Conservation (phyloP, 2,797 vertebrate genomes). For the Tragopan temminckii region DNA sequence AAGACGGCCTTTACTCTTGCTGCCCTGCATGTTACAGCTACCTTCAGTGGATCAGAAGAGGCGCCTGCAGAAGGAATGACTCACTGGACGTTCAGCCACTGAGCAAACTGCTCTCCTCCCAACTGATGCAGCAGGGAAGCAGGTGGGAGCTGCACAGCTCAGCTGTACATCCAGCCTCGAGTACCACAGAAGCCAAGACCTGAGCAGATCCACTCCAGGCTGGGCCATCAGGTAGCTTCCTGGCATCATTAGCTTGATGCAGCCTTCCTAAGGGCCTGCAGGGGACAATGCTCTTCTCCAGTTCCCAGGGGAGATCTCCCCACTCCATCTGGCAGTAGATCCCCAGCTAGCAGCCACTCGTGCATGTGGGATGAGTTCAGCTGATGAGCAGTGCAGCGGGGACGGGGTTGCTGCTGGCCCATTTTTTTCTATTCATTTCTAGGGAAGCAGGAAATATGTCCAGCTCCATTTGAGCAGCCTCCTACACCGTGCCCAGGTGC, state of each 20-base stretch:
- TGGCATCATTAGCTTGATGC: background rate
- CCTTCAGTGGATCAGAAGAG: background rate
- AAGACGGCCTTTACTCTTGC: background rate
- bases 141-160: background rate
- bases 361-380: background rate
- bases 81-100: background rate
- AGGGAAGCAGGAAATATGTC: background rate
- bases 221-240: background rate
- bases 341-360: background rate
- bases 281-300: background rate
- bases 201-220: background rate
- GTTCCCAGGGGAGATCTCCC: background rate
- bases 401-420: background rate
- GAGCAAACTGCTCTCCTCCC: background rate
- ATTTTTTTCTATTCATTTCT: background rate
- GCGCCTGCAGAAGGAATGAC: background rate
- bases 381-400: background rate
- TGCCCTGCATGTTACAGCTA: background rate
- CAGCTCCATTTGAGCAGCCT: background rate
- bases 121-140: background rate
- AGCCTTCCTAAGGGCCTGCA: accelerated
- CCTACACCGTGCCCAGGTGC: accelerated
- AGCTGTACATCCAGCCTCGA: background rate
- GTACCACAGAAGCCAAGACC: background rate
- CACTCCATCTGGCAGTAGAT: background rate